Base-by-base conservation (phyloP, 2,113 vertebrate genomes). In the Tamias sibiricus region DNA sequence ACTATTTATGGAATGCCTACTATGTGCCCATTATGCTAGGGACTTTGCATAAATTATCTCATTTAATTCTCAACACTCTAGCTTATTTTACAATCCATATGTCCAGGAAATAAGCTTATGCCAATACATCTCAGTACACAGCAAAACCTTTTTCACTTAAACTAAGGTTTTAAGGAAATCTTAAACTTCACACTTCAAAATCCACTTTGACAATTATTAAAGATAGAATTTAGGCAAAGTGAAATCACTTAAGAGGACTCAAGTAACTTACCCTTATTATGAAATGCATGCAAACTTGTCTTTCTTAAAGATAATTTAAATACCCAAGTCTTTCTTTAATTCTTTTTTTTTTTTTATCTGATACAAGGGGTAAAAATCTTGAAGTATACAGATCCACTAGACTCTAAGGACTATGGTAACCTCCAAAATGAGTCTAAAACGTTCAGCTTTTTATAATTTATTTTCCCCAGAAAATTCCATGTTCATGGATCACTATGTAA, bases 11-110 rank as follows among this genome's bases (percentile, higher is more conserved):
- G 96, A 87, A 91, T 94, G 93, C 95, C 96, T 97, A 98, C 97
- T 98, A 96, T 8, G 96, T 97, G 91, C 95, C 89, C 90, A 94
- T 91, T 92, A 96, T 91, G 68, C 79, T 96, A 42, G 37, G 84
- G 91, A 94, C 91, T 97, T 96, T 84, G 89, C 93, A 97, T 97
- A 97, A 97, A 97, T 97, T 97, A 95, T 81, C 95, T 97, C 96
- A 94, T 95, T 94, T 96, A 97, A 95, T 97, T 93, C 69, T 87
- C 75, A 75, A 93, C 86, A 97, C 40, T 54, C 74, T 92, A 92
- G 47, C 37, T 97, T 96, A 92, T 95, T 97, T 96, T 93, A 90
- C 62, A 96, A 97, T 89, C 94, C 96, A 96, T 97, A 97, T 97
- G 95, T 92, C 93, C 93, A 97, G 95, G 92, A 97, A 97, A 96